These are phyloP conservation scores for Kryptolebias ocellatus DNA, from an alignment of 2,797 vertebrate genomes.

Conservation along the genomic window DNA sequence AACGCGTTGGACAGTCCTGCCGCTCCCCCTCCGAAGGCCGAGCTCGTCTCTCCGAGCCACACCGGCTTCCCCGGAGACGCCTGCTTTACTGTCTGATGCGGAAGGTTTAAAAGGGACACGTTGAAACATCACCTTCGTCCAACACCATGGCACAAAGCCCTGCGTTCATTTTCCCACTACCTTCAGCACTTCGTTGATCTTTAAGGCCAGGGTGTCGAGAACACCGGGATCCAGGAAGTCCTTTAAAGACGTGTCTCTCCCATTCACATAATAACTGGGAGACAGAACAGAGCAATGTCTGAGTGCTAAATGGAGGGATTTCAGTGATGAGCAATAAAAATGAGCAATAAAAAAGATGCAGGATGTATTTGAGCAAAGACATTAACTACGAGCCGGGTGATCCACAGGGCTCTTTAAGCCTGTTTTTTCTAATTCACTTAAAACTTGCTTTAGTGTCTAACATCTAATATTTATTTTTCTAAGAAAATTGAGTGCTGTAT, in stretches of 20 bases:
- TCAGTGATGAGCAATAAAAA: neutral
- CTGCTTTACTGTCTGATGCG: slow-evolving; percentile 60
- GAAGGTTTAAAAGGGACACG: neutral
- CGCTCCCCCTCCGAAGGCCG: slow-evolving; percentile 92
- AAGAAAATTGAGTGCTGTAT: no score
- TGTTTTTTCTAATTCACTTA: no score
- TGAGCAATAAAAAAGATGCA: neutral
- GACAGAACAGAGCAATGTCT: neutral
- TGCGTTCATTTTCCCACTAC: slow-evolving; percentile 59
- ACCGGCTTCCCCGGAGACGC: slow-evolving; percentile 83
- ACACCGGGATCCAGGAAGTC: slow-evolving; percentile 91
- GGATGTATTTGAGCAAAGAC: no score
- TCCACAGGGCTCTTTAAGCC: no score
- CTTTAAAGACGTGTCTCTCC: slow-evolving; percentile 84
- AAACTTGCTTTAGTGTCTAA: no score
- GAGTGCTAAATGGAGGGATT: neutral
- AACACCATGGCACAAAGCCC: neutral
- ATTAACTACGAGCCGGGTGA: no score
- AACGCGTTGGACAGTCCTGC: slow-evolving; percentile 88
- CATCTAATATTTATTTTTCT: no score
- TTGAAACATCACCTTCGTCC: neutral
- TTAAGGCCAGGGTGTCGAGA: slow-evolving; percentile 84
- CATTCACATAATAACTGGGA: slow-evolving; percentile 92
- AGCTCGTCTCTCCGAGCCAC: slow-evolving; percentile 96
- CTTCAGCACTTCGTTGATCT: slow-evolving; percentile 82